Percentiles rank a stretch among this genome's conserved stretches.
These are phyloP conservation scores for Halcyon chelicuti DNA, from an alignment of 2,797 vertebrate species.

Conservation along the genomic window DNA sequence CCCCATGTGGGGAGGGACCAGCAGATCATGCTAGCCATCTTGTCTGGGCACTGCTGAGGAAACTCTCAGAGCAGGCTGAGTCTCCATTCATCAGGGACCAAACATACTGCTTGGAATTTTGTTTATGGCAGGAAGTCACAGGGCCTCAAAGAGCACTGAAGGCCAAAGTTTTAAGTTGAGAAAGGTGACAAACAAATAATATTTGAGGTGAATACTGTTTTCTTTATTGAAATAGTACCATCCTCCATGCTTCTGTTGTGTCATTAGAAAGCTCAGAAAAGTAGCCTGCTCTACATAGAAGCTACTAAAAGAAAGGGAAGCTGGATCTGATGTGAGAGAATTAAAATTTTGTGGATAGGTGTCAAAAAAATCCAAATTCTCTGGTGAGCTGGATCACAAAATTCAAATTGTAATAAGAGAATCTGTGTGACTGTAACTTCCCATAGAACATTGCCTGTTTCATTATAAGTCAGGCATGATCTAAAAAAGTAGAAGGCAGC, in stretches of 20 bases:
- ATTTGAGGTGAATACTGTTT: neutral
- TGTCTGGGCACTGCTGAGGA: neutral
- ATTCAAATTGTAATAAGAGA: neutral
- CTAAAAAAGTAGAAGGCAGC: neutral
- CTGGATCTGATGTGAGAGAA: neutral
- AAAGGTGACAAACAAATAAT: neutral
- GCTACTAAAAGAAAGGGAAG: neutral
- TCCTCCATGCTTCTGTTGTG: neutral
- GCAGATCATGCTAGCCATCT: neutral
- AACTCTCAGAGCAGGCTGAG: neutral
- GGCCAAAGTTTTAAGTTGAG: neutral
- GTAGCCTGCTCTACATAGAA: neutral
- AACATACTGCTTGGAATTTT: neutral
- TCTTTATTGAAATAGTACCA: neutral
- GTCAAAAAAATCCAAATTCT: neutral
- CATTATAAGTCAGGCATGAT: neutral
- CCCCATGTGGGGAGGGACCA: neutral
- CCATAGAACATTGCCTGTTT: neutral
- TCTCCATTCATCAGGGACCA: fast-evolving
- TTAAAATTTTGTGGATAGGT: neutral
- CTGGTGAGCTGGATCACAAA: neutral
- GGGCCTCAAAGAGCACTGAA: neutral
- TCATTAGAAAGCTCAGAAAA: neutral
- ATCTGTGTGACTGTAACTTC: neutral
- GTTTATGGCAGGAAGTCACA: neutral